phyloP scores from a whole-genome alignment of 2,888 invertebrate species.

The Noctuana brunneofusca region DNA sequence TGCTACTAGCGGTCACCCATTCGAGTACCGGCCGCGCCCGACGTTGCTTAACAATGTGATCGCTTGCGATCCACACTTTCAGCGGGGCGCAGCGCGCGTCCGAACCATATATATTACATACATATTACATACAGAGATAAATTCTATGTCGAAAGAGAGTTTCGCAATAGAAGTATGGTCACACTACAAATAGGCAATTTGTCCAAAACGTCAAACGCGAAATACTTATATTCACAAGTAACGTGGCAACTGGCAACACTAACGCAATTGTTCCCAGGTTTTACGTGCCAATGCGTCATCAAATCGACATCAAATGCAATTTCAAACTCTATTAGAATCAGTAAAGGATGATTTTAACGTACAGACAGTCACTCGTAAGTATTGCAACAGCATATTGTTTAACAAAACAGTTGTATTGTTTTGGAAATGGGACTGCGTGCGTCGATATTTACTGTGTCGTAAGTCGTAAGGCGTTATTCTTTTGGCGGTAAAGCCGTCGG shows the following conservation, averaged over 20 bases:
- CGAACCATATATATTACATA: no score
- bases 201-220: slow-evolving; percentile 46
- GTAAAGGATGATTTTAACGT: not conserved
- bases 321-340: slow-evolving; percentile 9
- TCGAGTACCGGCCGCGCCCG: no score
- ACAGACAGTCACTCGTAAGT: not conserved
- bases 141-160: no score
- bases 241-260: slow-evolving; percentile 49
- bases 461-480: no score
- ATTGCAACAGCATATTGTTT: slow-evolving; percentile 19
- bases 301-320: slow-evolving; percentile 10
- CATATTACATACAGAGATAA: no score
- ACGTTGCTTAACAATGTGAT: no score
- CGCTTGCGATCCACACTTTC: no score
- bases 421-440: slow-evolving; percentile 11
- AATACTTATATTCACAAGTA: slow-evolving; percentile 42
- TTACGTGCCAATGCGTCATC: slow-evolving; percentile 27
- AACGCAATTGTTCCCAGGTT: slow-evolving; percentile 50
- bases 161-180: slow-evolving; percentile 34
- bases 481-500: slow-evolving; percentile 23
- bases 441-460: no score
- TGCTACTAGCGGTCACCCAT: no score
- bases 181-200: slow-evolving; percentile 40
- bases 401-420: slow-evolving; percentile 20
- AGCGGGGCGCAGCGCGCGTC: no score